phyloP scores from a whole-genome alignment of 23 tunicate species.

The Ascidia mentula region DNA sequence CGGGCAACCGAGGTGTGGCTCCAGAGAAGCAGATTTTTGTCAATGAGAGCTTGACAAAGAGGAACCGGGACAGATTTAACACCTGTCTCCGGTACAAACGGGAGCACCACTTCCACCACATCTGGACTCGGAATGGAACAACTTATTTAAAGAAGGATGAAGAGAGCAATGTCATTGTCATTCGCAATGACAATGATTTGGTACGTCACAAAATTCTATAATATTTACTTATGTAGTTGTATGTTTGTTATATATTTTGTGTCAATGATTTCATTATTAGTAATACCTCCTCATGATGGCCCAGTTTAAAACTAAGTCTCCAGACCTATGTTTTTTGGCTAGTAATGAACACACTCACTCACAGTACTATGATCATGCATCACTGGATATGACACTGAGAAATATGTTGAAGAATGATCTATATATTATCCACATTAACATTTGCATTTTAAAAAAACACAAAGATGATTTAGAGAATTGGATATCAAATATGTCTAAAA shows the following conservation, averaged over 20 bases:
- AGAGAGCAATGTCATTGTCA: not conserved
- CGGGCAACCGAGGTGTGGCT: not conserved
- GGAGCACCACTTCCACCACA: not conserved
- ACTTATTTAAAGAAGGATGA: conserved; percentile 10
- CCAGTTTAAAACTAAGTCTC: not conserved
- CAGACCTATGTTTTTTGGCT: not conserved
- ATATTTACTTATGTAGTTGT: not conserved
- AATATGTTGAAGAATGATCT: conserved; percentile 2
- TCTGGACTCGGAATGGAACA: conserved; percentile 12
- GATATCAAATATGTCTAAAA: not conserved
- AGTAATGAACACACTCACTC: not conserved
- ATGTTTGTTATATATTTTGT: not conserved
- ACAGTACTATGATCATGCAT: not conserved
- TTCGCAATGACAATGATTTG: conserved; percentile 4
- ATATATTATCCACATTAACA: conserved; percentile 10
- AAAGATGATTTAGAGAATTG: not conserved
- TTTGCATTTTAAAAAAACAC: conserved; percentile 11
- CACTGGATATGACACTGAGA: not conserved
- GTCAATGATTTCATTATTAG: too few species aligned
- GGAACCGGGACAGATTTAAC: conserved; percentile 6
- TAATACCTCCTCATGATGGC: not conserved
- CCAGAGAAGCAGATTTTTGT: not conserved
- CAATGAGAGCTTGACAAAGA: conserved; percentile 16
- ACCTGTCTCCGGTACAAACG: not conserved
- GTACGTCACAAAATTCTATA: not conserved